phyloP scores from a whole-genome alignment of 2,797 vertebrate species.

The Megaceryle alcyon region DNA sequence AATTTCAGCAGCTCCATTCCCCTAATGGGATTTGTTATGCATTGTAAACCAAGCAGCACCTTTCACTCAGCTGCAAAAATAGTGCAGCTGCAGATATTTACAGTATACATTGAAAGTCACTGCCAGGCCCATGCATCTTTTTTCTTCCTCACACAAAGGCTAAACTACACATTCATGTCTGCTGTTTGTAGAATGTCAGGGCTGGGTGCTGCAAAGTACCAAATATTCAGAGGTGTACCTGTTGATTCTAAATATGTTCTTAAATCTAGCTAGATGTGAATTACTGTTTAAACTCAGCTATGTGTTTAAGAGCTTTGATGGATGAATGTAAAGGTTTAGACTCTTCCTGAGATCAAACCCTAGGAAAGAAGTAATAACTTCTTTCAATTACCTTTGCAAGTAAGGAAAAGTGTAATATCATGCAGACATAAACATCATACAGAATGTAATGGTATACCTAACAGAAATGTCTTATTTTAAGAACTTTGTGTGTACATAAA shows the following conservation, averaged over 20 bases:
- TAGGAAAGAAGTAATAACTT: not conserved
- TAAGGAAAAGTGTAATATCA: not conserved
- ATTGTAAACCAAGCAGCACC: constrained; percentile 69
- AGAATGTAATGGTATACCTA: not conserved
- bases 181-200: not conserved
- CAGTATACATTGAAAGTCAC: not conserved
- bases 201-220: not conserved
- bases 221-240: not conserved
- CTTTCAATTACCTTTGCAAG: not conserved
- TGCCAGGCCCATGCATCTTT: not conserved
- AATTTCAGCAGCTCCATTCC: constrained; percentile 61
- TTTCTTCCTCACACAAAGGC: not conserved
- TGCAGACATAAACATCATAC: not conserved
- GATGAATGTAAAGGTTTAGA: not conserved
- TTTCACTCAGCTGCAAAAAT: constrained; percentile 57
- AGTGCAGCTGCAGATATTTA: constrained; percentile 41
- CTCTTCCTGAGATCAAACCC: not conserved
- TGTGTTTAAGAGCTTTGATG: not conserved
- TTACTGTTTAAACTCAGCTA: not conserved
- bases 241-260: not conserved
- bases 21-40: constrained; percentile 78
- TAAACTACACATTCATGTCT: not conserved
- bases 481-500: not conserved
- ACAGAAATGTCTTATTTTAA: not conserved
- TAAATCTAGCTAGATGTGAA: not conserved